Evolutionary conservation across 2,797 vertebrate species (phyloP), one percentile per base, ranked within the genome.

Genomic region (Mormyrus proboscirostris): DNA sequence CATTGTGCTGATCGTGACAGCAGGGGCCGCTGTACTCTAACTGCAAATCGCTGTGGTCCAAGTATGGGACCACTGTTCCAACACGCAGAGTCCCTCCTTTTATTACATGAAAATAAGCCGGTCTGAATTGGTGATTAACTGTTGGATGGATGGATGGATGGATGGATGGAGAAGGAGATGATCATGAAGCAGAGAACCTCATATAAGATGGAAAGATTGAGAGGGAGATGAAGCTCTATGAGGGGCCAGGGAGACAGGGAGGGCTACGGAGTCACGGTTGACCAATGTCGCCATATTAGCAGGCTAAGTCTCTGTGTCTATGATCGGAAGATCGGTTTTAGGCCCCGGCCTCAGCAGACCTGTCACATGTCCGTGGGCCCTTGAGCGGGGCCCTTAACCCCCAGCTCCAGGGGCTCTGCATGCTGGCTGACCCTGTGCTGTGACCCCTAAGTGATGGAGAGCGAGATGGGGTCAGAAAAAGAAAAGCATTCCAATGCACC

Each of bases 191-290:
- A 76, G 4, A 33, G 14, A 38, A 19, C 33, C 33, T 29, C 9
- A 10, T 82, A 38, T 2, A 44, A 33, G 29, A 33, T 33, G 29
- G 29, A 33, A 2, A 33, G 29, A 33, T 50, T 86, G 50, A 25
- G 84, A 86, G 84, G 51, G 53, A 51, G 83, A 85, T 85, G 22
- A 86, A 86, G 57, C 25, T 86, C 10, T 57, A 51, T 86, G 49
- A 25, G 22, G 22, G 83, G 9, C 22, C 22, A 29, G 25, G 62
- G 29, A 53, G 6, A 29, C 19, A 86, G 47, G 49, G 49, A 33
- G 49, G 83, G 10, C 12, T 25, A 85, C 25, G 19, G 22, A 85
- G 47, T 85, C 49, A 53, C 55, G 49, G 83, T 12, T 29, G 47
- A 29, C 22, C 25, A 86, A 3, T 86, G 22, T 22, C 12, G 2